phyloP scores from a whole-genome alignment of 2,113 vertebrate genomes.

The Hemichromis elongatus region DNA sequence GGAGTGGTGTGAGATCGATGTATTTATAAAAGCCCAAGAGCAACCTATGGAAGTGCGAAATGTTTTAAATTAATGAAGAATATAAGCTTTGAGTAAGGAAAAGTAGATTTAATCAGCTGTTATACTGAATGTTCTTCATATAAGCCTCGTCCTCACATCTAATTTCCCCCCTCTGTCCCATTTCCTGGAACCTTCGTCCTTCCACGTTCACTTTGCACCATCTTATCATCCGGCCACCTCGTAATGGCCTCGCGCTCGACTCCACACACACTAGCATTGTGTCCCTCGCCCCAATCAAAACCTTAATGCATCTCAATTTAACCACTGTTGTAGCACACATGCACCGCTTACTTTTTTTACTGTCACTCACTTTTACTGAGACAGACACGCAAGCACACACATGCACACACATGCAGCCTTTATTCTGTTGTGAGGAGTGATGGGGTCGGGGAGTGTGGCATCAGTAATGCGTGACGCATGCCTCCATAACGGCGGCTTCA shows the following conservation, averaged over 20 bases:
- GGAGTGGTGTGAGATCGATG: not conserved
- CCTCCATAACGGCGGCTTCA: conserved; percentile 47
- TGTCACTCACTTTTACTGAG: not conserved
- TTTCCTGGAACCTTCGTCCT: not conserved
- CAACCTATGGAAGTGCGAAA: not conserved
- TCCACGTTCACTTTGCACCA: not conserved
- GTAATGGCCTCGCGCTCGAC: conserved; percentile 1
- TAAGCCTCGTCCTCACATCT: not conserved
- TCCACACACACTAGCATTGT: not conserved
- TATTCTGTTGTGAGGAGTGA: conserved; percentile 13
- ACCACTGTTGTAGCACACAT: conserved; percentile 13
- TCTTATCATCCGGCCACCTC: conserved; percentile 6
- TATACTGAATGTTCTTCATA: not conserved
- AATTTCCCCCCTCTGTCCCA: not conserved
- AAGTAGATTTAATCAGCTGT: not conserved
- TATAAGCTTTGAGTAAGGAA: not conserved
- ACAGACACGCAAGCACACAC: not conserved
- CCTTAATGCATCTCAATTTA: conserved; percentile 53
- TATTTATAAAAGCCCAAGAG: not conserved
- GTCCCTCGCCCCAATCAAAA: conserved; percentile 27
- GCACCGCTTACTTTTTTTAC: not conserved
- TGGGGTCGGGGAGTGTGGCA: conserved; percentile 17
- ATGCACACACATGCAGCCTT: not conserved
- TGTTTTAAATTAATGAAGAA: not conserved
- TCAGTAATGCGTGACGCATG: conserved; percentile 47